Percentiles rank a stretch among this genome's conserved stretches.
Conservation (phyloP, 2,888 invertebrate species). For the Andrena minutula region DNA sequence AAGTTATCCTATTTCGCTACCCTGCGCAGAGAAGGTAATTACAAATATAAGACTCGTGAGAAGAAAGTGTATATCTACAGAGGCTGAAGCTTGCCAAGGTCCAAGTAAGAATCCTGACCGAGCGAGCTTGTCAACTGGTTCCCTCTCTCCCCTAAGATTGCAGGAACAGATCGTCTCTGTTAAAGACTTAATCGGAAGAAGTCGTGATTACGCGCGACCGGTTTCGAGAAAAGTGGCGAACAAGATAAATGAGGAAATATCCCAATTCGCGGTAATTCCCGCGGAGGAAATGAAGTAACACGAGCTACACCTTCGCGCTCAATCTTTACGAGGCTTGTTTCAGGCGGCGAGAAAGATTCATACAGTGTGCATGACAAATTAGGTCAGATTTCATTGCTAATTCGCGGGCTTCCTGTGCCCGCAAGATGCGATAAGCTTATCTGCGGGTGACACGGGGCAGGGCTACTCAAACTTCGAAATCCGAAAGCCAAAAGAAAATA, state of each 20-base stretch:
- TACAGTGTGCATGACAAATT: conserved; percentile 45
- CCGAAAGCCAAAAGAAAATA: too few species aligned
- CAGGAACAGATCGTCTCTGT: background rate
- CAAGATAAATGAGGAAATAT: conserved; percentile 43
- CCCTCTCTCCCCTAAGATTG: background rate
- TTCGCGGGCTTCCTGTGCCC: conserved; percentile 64
- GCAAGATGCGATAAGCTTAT: conserved; percentile 42
- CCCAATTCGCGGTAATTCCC: conserved; percentile 24
- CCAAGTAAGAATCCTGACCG: too few species aligned
- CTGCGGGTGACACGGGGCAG: background rate
- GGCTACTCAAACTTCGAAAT: background rate
- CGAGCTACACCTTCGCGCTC: conserved; percentile 29
- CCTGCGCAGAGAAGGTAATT: background rate
- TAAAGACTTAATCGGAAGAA: background rate
- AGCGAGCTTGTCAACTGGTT: too few species aligned
- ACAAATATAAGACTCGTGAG: too few species aligned
- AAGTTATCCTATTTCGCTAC: background rate
- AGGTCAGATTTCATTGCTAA: conserved; percentile 66
- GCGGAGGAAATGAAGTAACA: conserved; percentile 37
- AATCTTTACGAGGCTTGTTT: conserved; percentile 34
- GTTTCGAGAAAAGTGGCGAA: background rate
- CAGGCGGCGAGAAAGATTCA: conserved; percentile 51
- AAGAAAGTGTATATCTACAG: too few species aligned
- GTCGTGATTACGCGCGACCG: background rate
- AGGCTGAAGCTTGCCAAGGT: too few species aligned